phyloP scores from a whole-genome alignment of 1,140 invertebrate genomes.

The Ctenoplectra terminalis region DNA sequence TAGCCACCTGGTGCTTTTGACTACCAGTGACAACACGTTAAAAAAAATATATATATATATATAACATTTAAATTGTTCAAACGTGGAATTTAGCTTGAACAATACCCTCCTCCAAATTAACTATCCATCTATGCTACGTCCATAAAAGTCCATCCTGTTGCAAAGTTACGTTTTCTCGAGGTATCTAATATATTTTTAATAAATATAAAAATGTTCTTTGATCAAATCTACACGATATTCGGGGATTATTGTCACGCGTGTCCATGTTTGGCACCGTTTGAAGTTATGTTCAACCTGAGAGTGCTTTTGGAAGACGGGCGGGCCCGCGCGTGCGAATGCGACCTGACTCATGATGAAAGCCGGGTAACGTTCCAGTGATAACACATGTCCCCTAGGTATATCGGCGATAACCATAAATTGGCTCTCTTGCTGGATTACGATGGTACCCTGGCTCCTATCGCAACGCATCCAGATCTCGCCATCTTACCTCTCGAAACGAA shows the following conservation, averaged over 20 bases:
- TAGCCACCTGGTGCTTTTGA: slow-evolving; percentile 13
- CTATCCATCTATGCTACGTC: neutral
- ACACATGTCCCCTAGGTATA: slow-evolving; percentile 87
- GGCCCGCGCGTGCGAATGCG: slow-evolving; percentile 76
- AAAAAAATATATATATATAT: neutral
- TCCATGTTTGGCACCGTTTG: neutral
- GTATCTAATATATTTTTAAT: neutral
- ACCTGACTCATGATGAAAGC: slow-evolving; percentile 79
- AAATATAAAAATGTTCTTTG: neutral
- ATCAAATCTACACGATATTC: neutral
- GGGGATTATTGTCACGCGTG: neutral
- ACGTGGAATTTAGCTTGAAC: neutral
- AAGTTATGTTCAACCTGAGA: slow-evolving; percentile 3
- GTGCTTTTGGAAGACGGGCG: slow-evolving; percentile 67
- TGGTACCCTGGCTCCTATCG: slow-evolving; percentile 94
- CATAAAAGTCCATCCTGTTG: neutral
- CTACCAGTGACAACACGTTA: neutral
- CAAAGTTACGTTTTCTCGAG: neutral
- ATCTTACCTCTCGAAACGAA: slow-evolving; percentile 93
- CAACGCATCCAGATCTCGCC: slow-evolving; percentile 94
- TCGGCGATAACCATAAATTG: slow-evolving; percentile 92
- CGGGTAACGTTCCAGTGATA: slow-evolving; percentile 80
- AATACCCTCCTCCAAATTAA: neutral
- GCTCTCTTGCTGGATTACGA: slow-evolving; percentile 94
- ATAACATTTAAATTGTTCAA: neutral